Evolutionary conservation across 2,797 vertebrate genomes (phyloP), one percentile per base, ranked within the genome.

Genomic region (Parambassis ranga): DNA sequence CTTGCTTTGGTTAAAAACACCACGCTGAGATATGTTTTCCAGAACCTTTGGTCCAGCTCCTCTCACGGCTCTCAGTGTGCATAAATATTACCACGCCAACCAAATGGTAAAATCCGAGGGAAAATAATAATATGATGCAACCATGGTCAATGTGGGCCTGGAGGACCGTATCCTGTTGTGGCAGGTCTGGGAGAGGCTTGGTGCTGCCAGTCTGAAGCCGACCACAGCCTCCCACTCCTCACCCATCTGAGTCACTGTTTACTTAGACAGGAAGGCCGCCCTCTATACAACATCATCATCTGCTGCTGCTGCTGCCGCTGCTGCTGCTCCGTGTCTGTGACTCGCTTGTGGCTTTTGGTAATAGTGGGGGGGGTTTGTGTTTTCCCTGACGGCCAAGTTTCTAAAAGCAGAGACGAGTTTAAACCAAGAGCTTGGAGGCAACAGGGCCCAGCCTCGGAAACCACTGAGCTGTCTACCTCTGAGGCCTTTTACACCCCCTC

Each of bases 221-320:
- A 87, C 85, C 83, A 44, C 88, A 87, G 75, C 88, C 88, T 82
- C 87, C 87, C 77, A 85, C 85, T 86, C 86, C 70, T 84, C 83
- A 74, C 26, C 81, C 61, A 35, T 70, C 83, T 91, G 91, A 92
- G 79, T 91, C 89, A 89, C 67, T 91, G 85, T 91, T 92, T 91
- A 90, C 86, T 86, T 62, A 88, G 89, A 90, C 90, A 90, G 87
- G 83, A 88, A 79, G 85, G 56, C 75, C 53, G 77, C 64, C 80
- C 28, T 46, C 83, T 76, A n/a, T n/a, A 47, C 82, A 83, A 75
- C 86, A 86, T 87, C 84, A 78, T 80, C 83, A 70, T 75, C 82
- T 79, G 74, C 82, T 80, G 87, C 86, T 85, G n/a, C n/a, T n/a
- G n/a, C n/a, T n/a, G n/a, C n/a, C n/a, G n/a, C n/a, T 70, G 75